Percentiles rank a stretch among this genome's conserved stretches.
phyloP scores from a whole-genome alignment of 92 coral and sea anemone species.

The Montipora capitata region DNA sequence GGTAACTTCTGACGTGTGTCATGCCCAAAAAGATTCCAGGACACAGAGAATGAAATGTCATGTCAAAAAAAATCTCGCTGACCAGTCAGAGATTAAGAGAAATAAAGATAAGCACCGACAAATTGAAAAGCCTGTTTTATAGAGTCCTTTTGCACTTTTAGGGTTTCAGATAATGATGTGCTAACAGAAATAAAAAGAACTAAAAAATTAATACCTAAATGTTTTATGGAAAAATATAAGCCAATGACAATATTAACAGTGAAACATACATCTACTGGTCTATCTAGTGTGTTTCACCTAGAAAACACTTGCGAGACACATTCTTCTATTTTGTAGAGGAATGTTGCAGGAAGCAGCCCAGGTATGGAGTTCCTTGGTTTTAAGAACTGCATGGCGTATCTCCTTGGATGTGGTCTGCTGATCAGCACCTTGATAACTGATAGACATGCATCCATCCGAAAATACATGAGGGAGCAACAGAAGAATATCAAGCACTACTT shows the following conservation, averaged over 20 bases:
- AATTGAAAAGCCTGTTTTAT: background rate
- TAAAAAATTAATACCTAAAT: background rate
- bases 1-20: background rate
- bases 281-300: background rate
- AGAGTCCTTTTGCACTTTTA: conserved; percentile 5
- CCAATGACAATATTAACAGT: background rate
- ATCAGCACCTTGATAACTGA: conserved; percentile 72
- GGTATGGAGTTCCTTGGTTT: conserved; percentile 75
- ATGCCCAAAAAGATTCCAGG: background rate
- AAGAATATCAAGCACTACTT: conserved; percentile 76
- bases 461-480: conserved; percentile 67
- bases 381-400: conserved; percentile 74
- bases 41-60: background rate
- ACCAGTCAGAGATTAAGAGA: background rate
- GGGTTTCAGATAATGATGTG: background rate
- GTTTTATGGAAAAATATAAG: background rate
- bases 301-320: background rate
- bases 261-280: background rate
- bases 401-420: conserved; percentile 69
- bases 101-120: background rate
- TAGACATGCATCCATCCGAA: conserved; percentile 60
- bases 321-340: conserved; percentile 62
- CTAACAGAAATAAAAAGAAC: background rate
- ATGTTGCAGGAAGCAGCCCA: conserved; percentile 74
- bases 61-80: background rate